phyloP scores from a whole-genome alignment of 2,888 invertebrate species.

The Drosophila anceps region DNA sequence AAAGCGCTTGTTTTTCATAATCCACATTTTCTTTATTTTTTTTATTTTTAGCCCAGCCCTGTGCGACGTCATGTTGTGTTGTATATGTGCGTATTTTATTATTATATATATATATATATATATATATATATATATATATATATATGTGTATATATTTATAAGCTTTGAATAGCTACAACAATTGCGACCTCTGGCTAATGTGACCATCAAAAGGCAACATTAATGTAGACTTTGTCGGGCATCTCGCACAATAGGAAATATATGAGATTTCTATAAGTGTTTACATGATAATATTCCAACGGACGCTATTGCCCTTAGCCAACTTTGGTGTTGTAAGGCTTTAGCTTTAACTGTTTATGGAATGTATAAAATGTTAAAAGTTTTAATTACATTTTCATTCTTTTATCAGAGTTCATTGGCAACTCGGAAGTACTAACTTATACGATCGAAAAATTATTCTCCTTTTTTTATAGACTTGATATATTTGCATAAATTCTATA shows the following conservation, averaged over 20 bases:
- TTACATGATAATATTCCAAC: slow-evolving; percentile 31
- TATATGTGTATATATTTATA: background rate
- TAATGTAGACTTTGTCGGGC: slow-evolving; percentile 66
- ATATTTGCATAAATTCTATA: background rate
- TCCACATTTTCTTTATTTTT: slow-evolving; percentile 48
- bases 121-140: background rate
- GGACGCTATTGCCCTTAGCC: background rate
- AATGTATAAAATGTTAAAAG: no score
- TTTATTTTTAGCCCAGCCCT: slow-evolving; percentile 55
- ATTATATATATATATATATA: slow-evolving; percentile 1
- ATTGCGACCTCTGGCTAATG: slow-evolving; percentile 46
- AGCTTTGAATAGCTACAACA: slow-evolving; percentile 27
- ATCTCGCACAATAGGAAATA: slow-evolving; percentile 33
- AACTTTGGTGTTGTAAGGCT: background rate
- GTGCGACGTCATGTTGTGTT: slow-evolving; percentile 52
- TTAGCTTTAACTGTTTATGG: slow-evolving; percentile 3
- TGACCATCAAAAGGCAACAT: slow-evolving; percentile 63
- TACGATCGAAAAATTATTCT: no score
- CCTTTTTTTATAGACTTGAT: background rate
- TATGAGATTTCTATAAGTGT: slow-evolving; percentile 27
- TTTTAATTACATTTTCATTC: background rate
- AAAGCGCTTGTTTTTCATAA: slow-evolving; percentile 53
- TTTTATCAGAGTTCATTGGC: background rate
- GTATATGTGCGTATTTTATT: slow-evolving; percentile 26
- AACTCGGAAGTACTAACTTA: no score